Evolutionary conservation across 2,797 vertebrate genomes (phyloP).

Genomic region (Sciurus carolinensis): DNA sequence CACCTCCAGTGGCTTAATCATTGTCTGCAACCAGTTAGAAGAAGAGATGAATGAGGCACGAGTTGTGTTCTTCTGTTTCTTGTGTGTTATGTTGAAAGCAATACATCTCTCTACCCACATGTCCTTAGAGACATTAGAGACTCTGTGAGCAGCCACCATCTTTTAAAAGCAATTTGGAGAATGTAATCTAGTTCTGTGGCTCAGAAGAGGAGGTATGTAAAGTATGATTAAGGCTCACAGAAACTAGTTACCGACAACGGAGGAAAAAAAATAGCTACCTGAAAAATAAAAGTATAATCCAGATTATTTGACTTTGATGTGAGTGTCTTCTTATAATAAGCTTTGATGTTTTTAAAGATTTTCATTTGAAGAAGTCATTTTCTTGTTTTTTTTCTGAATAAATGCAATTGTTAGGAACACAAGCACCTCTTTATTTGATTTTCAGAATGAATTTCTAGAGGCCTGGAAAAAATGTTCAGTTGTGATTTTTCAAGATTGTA

Average conservation of each 20-base stretch:
- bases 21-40: background rate
- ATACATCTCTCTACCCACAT: background rate
- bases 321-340: background rate
- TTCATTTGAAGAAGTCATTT: background rate
- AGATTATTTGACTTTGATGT: background rate
- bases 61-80: background rate
- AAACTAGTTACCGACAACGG: background rate
- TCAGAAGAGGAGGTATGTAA: background rate
- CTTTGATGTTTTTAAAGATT: background rate
- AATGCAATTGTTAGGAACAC: background rate
- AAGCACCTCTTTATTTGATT: conserved; percentile 11
- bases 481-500: conserved; percentile 49
- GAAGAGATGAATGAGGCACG: background rate
- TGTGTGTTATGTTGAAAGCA: conserved; percentile 1
- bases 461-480: background rate
- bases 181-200: background rate
- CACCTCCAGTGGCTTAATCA: background rate
- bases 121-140: background rate
- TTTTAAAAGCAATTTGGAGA: conserved; percentile 25
- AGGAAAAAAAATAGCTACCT: background rate
- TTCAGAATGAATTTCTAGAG: conserved; percentile 48
- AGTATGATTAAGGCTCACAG: background rate
- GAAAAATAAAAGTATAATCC: background rate
- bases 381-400: conserved; percentile 27
- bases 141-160: background rate